Evolutionary conservation across 2,888 invertebrate species (phyloP).

Genomic region (Leptopterna dolabrata): DNA sequence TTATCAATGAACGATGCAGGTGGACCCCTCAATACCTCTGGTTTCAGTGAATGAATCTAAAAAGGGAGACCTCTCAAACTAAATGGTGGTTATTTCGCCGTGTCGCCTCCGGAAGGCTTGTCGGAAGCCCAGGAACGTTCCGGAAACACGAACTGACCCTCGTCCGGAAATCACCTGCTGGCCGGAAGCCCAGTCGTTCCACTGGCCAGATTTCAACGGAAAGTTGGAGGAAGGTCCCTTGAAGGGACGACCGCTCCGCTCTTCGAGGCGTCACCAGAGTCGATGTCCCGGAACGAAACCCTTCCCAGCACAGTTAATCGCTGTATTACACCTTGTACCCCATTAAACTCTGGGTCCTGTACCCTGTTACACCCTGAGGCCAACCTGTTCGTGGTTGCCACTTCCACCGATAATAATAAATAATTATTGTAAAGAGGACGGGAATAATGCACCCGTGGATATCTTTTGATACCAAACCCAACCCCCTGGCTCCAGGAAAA

Average conservation of each 20-base stretch:
- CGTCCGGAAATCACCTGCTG: constrained; percentile 31
- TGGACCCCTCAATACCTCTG: background rate
- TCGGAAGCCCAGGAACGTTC: constrained; percentile 14
- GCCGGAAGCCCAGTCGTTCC: background rate
- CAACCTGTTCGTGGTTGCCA: too few species aligned
- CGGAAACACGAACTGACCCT: constrained; percentile 27
- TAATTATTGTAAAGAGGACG: too few species aligned
- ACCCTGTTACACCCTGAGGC: too few species aligned
- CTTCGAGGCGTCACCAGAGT: background rate
- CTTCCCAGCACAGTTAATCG: background rate
- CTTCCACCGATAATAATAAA: too few species aligned
- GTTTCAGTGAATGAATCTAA: background rate
- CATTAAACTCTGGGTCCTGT: too few species aligned
- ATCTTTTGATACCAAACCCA: too few species aligned
- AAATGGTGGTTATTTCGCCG: background rate
- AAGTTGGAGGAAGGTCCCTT: background rate
- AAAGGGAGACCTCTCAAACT: background rate
- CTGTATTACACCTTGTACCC: too few species aligned
- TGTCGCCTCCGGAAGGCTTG: background rate
- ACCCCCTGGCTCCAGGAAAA: too few species aligned
- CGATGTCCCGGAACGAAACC: background rate
- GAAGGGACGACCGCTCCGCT: background rate
- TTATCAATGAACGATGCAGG: background rate
- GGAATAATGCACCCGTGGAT: too few species aligned
- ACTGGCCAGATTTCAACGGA: constrained; percentile 16